phyloP scores from a whole-genome alignment of 2,888 invertebrate genomes.

The Itoplectis maculator region DNA sequence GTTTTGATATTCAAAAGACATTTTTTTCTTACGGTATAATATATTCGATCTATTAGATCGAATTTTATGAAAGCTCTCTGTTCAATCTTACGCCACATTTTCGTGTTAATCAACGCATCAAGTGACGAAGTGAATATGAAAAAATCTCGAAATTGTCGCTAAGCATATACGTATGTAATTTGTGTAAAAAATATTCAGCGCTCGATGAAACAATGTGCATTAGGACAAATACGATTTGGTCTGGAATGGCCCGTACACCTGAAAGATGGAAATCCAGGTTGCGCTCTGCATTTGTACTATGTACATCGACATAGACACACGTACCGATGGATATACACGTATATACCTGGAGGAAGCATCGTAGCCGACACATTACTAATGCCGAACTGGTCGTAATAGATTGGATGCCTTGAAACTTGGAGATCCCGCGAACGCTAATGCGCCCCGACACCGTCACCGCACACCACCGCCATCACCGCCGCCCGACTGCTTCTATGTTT shows the following conservation, averaged over 20 bases:
- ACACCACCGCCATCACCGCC: background rate
- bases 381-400: conserved; percentile 82
- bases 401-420: conserved; percentile 79
- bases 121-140: background rate
- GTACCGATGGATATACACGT: conserved; percentile 1
- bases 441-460: conserved; percentile 64
- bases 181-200: too few species aligned
- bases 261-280: conserved; percentile 24
- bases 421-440: conserved; percentile 75
- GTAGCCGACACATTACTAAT: conserved; percentile 80
- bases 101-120: background rate
- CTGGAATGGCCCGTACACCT: background rate
- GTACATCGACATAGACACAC: conserved; percentile 21
- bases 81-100: too few species aligned
- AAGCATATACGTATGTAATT: too few species aligned
- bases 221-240: background rate
- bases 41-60: too few species aligned
- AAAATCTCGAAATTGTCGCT: background rate
- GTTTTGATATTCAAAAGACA: background rate
- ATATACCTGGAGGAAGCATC: conserved; percentile 58
- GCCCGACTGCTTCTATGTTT: conserved; percentile 17
- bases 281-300: conserved; percentile 19
- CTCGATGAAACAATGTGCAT: background rate
- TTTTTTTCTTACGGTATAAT: background rate
- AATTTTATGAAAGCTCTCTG: too few species aligned